Evolutionary conservation across 1,140 invertebrate genomes (phyloP).

Genomic region (Heliothis subflexa): DNA sequence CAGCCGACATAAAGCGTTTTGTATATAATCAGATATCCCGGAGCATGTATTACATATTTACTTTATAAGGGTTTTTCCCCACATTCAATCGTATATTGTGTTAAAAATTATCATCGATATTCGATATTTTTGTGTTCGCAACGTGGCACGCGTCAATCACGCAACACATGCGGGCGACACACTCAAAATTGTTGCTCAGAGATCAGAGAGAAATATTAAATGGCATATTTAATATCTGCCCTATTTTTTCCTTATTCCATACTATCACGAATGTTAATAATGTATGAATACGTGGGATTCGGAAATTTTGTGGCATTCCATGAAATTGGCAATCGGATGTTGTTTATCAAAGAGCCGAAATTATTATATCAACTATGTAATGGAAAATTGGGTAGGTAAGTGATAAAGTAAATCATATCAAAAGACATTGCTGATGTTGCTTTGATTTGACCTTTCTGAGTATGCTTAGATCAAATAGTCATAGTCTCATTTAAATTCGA

Average conservation of each 20-base stretch:
- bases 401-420: no score
- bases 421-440: no score
- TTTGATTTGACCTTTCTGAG: no score
- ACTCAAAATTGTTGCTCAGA: slow-evolving; percentile 69
- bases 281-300: slow-evolving; percentile 18
- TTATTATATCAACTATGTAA: slow-evolving; percentile 4
- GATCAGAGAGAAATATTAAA: slow-evolving; percentile 70
- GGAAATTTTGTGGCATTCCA: slow-evolving; percentile 24
- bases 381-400: background rate
- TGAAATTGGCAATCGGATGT: slow-evolving; percentile 32
- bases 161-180: slow-evolving; percentile 70
- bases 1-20: background rate
- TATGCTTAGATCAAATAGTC: no score
- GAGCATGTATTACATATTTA: slow-evolving; percentile 5
- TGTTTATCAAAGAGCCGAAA: slow-evolving; percentile 25
- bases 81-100: slow-evolving; percentile 5
- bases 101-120: slow-evolving; percentile 48
- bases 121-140: slow-evolving; percentile 66
- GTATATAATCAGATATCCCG: slow-evolving; percentile 15
- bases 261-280: slow-evolving; percentile 38
- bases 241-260: slow-evolving; percentile 48
- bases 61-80: slow-evolving; percentile 22
- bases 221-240: slow-evolving; percentile 58
- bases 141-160: slow-evolving; percentile 71
- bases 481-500: no score